Evolutionary conservation across 2,797 vertebrate genomes (phyloP).

Genomic region (Lagodon rhomboides): DNA sequence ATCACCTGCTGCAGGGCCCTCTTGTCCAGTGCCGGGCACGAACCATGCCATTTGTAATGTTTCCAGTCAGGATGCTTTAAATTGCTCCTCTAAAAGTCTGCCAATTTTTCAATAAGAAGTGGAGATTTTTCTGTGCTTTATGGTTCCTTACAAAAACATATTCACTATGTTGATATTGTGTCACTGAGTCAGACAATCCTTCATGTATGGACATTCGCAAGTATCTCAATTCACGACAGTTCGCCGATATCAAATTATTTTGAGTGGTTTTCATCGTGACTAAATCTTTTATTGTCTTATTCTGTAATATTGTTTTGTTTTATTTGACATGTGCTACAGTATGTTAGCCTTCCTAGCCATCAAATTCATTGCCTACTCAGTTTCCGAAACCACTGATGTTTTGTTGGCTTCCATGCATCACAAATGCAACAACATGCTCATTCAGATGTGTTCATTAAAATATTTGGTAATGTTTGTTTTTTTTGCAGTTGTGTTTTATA

Average conservation of each 20-base stretch:
- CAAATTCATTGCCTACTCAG: not conserved
- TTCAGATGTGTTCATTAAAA: not conserved
- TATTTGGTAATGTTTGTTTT: not conserved
- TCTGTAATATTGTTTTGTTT: no score
- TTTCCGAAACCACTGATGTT: not conserved
- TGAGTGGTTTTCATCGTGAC: no score
- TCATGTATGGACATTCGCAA: no score
- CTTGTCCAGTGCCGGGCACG: no score
- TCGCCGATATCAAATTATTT: no score
- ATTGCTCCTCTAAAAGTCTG: no score
- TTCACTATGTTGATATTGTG: not conserved
- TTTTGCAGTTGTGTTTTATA: not conserved
- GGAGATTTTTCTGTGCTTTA: not conserved
- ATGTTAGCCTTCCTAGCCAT: not conserved
- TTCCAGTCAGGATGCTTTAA: no score
- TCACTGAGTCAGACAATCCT: conserved; percentile 4
- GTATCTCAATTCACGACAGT: no score
- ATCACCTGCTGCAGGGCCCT: no score
- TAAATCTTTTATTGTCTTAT: no score
- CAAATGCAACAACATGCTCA: not conserved
- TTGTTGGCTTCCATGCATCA: not conserved
- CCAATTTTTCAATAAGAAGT: no score
- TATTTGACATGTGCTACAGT: not conserved
- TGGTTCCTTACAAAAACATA: not conserved
- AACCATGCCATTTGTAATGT: no score